A percentile compares a stretch with the other conserved stretches of the same genome.
phyloP scores from a whole-genome alignment of 2,797 vertebrate species.

The Enteromius argenteus region DNA sequence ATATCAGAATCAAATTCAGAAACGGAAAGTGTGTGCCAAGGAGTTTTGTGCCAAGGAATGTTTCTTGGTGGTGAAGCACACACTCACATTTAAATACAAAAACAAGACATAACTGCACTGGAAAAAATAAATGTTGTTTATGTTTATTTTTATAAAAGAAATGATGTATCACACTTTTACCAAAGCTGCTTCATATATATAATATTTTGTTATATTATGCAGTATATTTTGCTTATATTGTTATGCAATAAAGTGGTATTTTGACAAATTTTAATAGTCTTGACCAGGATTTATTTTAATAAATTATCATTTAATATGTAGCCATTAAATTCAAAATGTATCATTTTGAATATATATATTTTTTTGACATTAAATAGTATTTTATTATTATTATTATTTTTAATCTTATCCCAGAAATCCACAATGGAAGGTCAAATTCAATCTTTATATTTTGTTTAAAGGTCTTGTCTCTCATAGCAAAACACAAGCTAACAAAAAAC shows the following conservation, averaged over 20 bases:
- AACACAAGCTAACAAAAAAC: too few relatives aligned
- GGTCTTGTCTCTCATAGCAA: neutral
- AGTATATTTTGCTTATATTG: too few relatives aligned
- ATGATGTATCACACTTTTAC: neutral
- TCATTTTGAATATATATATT: too few relatives aligned
- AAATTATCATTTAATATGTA: neutral
- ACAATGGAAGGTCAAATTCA: neutral
- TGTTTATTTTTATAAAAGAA: neutral
- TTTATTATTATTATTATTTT: neutral
- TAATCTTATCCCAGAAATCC: neutral
- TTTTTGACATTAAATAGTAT: neutral
- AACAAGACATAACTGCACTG: neutral
- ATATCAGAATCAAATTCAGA: neutral
- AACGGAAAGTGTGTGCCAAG: too few relatives aligned
- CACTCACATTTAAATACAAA: neutral
- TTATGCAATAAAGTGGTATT: neutral
- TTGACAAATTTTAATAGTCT: neutral
- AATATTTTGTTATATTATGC: neutral
- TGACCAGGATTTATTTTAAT: neutral
- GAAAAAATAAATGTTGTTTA: neutral
- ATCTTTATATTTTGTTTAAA: neutral
- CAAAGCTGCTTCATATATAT: neutral
- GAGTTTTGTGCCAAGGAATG: neutral
- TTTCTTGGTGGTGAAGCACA: neutral
- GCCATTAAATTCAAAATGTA: neutral